Conservation (phyloP, 2,888 invertebrate genomes). For the Polylopha cassiicola region DNA sequence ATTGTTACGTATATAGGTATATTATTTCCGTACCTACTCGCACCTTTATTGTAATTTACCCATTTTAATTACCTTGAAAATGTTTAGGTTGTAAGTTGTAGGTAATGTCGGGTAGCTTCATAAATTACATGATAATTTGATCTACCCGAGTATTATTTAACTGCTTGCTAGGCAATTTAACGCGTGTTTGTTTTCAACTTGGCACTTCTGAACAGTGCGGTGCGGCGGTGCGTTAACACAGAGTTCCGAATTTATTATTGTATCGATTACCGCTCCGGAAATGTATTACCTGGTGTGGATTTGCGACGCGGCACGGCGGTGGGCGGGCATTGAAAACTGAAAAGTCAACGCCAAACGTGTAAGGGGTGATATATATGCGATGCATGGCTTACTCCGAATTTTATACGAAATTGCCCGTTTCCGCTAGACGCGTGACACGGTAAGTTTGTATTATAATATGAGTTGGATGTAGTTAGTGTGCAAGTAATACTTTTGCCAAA, state of each 20-base stretch:
- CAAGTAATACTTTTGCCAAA: too few relatives aligned
- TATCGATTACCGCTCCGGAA: slow-evolving; percentile 21
- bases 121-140: too few relatives aligned
- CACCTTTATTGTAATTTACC: too few relatives aligned
- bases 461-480: too few relatives aligned
- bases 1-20: too few relatives aligned
- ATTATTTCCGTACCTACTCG: too few relatives aligned
- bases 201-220: slow-evolving; percentile 14
- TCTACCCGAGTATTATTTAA: too few relatives aligned
- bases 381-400: slow-evolving; percentile 8
- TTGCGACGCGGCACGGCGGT: slow-evolving; percentile 9
- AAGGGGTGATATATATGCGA: slow-evolving; percentile 8
- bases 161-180: slow-evolving; percentile 16
- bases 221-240: slow-evolving; percentile 18
- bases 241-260: slow-evolving; percentile 20
- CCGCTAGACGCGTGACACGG: slow-evolving; percentile 1
- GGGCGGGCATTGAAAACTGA: slow-evolving; percentile 9
- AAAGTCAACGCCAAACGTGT: slow-evolving; percentile 7
- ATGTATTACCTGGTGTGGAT: slow-evolving; percentile 12
- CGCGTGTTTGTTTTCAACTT: slow-evolving; percentile 18
- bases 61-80: too few relatives aligned
- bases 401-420: slow-evolving; percentile 8
- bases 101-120: too few relatives aligned
- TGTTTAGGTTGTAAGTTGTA: too few relatives aligned
- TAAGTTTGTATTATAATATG: too few relatives aligned